Evolutionary conservation across 2,888 invertebrate genomes (phyloP).

Genomic region (Antheraea yamamai): DNA sequence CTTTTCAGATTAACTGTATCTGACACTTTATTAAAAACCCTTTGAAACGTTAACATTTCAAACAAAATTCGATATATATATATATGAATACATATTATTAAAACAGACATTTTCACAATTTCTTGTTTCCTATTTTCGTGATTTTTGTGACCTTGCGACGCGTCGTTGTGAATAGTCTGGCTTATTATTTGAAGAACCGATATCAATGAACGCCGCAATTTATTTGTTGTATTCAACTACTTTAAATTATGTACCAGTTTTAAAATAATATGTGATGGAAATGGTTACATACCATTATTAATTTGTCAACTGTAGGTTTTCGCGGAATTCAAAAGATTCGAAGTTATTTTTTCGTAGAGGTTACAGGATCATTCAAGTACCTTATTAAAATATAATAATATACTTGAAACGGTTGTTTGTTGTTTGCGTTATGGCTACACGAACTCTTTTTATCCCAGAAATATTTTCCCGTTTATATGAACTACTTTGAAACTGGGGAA

Average conservation of each 20-base stretch:
- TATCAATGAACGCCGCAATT: too few relatives aligned
- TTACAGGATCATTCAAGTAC: not conserved
- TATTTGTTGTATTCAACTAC: too few relatives aligned
- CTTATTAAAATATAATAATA: not conserved
- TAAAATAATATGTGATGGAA: not conserved
- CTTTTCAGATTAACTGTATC: not conserved
- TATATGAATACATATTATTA: too few relatives aligned
- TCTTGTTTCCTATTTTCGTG: too few relatives aligned
- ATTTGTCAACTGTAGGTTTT: too few relatives aligned
- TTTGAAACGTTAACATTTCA: not conserved
- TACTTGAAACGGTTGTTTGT: not conserved
- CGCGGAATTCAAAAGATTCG: not conserved
- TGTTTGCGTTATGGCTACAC: not conserved
- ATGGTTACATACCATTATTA: not conserved
- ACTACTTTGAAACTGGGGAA: not conserved
- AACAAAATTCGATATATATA: not conserved
- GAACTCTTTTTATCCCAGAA: not conserved
- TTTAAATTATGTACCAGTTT: not conserved
- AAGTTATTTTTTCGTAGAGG: not conserved
- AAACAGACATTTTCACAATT: too few relatives aligned
- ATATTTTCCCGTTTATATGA: not conserved
- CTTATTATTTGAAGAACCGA: too few relatives aligned
- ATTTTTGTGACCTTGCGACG: too few relatives aligned
- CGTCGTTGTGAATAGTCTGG: too few relatives aligned
- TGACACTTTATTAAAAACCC: not conserved